Evolutionary conservation across 2,888 invertebrate species (phyloP), one percentile per base, ranked within the genome.

Genomic region (Phymatocera aterrima): DNA sequence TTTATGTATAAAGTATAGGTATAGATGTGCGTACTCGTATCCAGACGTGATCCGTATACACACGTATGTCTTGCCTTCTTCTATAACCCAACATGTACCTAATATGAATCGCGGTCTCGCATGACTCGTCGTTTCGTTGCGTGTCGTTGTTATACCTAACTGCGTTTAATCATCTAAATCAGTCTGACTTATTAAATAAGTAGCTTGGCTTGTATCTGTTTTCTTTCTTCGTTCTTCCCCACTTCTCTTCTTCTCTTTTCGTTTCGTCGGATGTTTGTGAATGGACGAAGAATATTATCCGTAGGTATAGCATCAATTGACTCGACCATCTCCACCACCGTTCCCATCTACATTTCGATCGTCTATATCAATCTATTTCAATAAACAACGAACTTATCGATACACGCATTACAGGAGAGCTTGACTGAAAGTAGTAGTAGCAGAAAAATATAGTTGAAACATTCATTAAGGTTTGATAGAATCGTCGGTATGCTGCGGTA

Each of bases 41-140:
- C 18, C 10, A 40, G 3, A 21, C 40, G 31, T 10, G 18, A 65
- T 43, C 18, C 65, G 10, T 12, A 46, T 28, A 28, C n/a, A 43
- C 1, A 28, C 28, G 3, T 18, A 6, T 1, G 64, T 34, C 3
- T 6, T 24, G 28, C 61, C 6, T 0, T 10, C 10, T 21, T 28
- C 24, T 68, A 24, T 21, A 24, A 24, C 61, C 37, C 15, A 4
- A 2, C 46, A 24, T 0, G n/a, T 8, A n/a, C 3, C 4, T 46
- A 28, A 68, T 34, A 24, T n/a, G 46, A 43, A 24, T 28, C 68
- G 24, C 68, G 15, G 68, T 68, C 68, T 68, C 68, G 68, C 68
- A 68, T 68, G 68, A 68, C 68, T 68, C 68, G 68, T 46, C 31
- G 46, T 68, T 68, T 68, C 46, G 68, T 68, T 68, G 43, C 68